These are phyloP conservation scores for Lasioglossum malachurum DNA, from an alignment of 2,888 invertebrate genomes.

Conservation along the genomic window DNA sequence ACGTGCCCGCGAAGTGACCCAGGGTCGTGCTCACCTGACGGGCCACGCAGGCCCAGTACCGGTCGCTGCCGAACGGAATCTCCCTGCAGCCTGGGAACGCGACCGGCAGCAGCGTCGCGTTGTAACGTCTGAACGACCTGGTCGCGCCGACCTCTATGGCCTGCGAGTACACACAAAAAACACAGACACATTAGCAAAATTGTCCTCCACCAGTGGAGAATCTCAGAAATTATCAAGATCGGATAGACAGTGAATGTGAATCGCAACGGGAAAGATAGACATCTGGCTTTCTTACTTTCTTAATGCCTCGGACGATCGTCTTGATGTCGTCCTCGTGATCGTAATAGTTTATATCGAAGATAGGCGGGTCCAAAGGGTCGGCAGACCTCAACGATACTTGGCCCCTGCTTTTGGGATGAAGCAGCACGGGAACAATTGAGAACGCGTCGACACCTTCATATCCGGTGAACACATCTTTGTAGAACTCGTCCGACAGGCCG, in stretches of 20 bases:
- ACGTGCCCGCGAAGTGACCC: slow-evolving; percentile 86
- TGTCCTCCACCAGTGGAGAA: neutral
- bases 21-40: slow-evolving; percentile 90
- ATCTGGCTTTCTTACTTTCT: slow-evolving; percentile 86
- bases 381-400: slow-evolving; percentile 89
- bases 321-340: slow-evolving; percentile 89
- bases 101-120: slow-evolving; percentile 86
- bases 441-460: slow-evolving; percentile 87
- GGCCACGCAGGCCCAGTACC: slow-evolving; percentile 91
- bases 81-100: slow-evolving; percentile 90
- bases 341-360: slow-evolving; percentile 94
- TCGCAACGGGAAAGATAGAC: too few species aligned
- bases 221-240: neutral
- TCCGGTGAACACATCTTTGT: slow-evolving; percentile 86
- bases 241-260: too few species aligned
- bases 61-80: slow-evolving; percentile 87
- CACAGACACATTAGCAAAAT: neutral
- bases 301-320: slow-evolving; percentile 90
- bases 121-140: slow-evolving; percentile 86
- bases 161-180: slow-evolving; percentile 79
- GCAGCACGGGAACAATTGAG: slow-evolving; percentile 90
- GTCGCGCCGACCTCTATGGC: slow-evolving; percentile 87
- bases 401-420: slow-evolving; percentile 91
- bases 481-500: slow-evolving; percentile 88
- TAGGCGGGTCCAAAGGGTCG: slow-evolving; percentile 91